A percentile compares a stretch with the other conserved stretches of the same genome.
Conservation (phyloP, 1,140 invertebrate genomes). For the Callitettix versicolor region DNA sequence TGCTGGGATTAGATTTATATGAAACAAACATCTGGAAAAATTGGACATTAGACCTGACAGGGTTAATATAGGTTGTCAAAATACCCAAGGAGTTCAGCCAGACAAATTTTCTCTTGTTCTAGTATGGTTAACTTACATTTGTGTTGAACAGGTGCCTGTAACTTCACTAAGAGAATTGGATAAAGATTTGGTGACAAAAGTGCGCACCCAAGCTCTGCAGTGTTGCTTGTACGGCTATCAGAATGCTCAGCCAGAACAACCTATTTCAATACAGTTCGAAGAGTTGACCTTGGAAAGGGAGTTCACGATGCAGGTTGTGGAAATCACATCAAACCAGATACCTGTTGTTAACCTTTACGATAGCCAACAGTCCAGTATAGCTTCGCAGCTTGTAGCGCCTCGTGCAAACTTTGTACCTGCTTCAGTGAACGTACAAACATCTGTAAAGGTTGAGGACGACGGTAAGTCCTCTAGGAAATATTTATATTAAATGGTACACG, state of each 20-base stretch:
- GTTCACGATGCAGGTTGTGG: conserved; percentile 44
- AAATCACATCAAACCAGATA: conserved; percentile 35
- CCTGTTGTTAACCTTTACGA: conserved; percentile 42
- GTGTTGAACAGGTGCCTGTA: conserved; percentile 32
- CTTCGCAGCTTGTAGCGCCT: background rate
- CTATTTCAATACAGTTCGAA: conserved; percentile 36
- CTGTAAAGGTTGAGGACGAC: too few relatives aligned
- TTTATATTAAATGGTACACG: too few relatives aligned
- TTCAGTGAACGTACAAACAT: too few relatives aligned
- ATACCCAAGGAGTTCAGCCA: too few relatives aligned
- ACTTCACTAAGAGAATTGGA: conserved; percentile 48
- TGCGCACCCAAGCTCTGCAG: conserved; percentile 61
- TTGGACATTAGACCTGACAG: too few relatives aligned
- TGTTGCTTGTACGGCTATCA: conserved; percentile 53
- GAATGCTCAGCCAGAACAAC: conserved; percentile 29
- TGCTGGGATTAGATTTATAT: too few relatives aligned
- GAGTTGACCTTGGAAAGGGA: conserved; percentile 35
- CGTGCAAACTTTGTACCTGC: too few relatives aligned
- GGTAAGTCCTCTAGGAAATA: too few relatives aligned
- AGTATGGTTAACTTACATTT: too few relatives aligned
- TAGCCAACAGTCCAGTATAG: conserved; percentile 15
- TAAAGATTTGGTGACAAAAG: conserved; percentile 44
- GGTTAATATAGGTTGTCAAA: too few relatives aligned
- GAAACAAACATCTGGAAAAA: too few relatives aligned
- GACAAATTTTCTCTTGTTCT: too few relatives aligned